Base-by-base conservation (phyloP, 2,113 vertebrate genomes). In the Lathamus discolor region DNA sequence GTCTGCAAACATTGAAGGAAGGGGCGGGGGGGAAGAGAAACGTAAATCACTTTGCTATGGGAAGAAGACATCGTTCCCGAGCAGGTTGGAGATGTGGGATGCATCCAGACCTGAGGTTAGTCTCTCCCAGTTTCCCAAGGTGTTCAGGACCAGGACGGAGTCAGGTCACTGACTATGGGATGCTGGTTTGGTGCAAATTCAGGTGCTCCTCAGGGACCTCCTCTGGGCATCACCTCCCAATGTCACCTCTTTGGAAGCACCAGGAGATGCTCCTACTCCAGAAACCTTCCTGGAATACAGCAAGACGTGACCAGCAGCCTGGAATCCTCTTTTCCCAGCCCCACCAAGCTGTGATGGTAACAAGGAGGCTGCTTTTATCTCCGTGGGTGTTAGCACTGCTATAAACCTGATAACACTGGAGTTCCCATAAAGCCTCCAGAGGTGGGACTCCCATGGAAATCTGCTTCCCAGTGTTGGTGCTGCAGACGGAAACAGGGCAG, bases 291-390 rank as follows among this genome's bases (percentile, higher is more conserved):
- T 1, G 8, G 62, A 28, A 55, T 3, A 22, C 19, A 0, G 28
- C 0, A 5, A 66, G 77, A 25, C 0, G 1, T 16, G n/a, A 59
- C 17, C 61, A 15, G 69, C 35, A 61, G 16, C 3, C 62, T n/a
- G 2, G 10, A 37, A 92, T 22, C 10, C 37, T 82, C 73, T 31
- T 89, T 74, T 95, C 90, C 84, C 93, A 94, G 70, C 91, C 69
- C 39, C 4, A 4, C 54, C 31, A 8, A 69, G 84, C 81, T 67
- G 31, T 79, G 90, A 68, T 23, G 86, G 52, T 79, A 28, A 75
- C 41, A 24, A 76, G 83, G 77, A 92, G 69, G 41, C 88, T 19
- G 90, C 49, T 92, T 75, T 96, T 95, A 90, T 96, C 96, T 93
- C 80, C 4, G n/a, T 1, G 44, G 84, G 87, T 73, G 84, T 97